Evolutionary conservation across 30 jellyfish, hydroid and myxozoan genomes (phyloP).

Genomic region (Rhopilema esculentum): DNA sequence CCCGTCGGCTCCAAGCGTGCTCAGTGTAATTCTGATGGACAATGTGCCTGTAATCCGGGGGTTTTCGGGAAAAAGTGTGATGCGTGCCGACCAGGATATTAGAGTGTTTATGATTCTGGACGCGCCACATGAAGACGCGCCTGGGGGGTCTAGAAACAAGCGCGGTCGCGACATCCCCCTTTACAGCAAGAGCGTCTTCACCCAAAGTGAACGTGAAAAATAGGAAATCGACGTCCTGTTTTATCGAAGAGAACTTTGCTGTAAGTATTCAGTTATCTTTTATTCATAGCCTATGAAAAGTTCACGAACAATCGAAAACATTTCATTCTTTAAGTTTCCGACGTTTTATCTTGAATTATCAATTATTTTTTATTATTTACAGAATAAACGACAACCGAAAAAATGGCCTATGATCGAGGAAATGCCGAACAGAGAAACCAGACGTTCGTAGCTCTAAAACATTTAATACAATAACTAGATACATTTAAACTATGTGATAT

Average conservation of each 20-base stretch:
- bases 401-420: neutral
- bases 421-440: neutral
- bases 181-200: too few relatives aligned
- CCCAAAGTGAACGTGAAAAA: neutral
- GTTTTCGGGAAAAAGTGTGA: slow-evolving; percentile 91
- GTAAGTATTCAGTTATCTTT: neutral
- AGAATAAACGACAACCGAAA: neutral
- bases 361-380: neutral
- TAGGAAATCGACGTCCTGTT: neutral
- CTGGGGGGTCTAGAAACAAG: neutral
- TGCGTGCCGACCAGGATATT: slow-evolving; percentile 84
- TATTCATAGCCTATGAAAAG: neutral
- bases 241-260: neutral
- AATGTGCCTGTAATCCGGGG: slow-evolving; percentile 91
- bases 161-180: too few relatives aligned
- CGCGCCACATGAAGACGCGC: slow-evolving; percentile 60
- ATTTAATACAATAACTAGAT: neutral
- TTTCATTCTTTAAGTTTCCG: neutral
- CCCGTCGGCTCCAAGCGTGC: slow-evolving; percentile 86
- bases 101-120: slow-evolving; percentile 82
- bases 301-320: neutral
- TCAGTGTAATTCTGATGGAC: slow-evolving; percentile 88
- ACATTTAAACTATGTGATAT: neutral
- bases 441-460: neutral
- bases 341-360: neutral